Percentiles rank a stretch among this genome's conserved stretches.
These are phyloP conservation scores for Collichthys lucidus DNA, from an alignment of 2,113 vertebrate species.

Conservation along the genomic window DNA sequence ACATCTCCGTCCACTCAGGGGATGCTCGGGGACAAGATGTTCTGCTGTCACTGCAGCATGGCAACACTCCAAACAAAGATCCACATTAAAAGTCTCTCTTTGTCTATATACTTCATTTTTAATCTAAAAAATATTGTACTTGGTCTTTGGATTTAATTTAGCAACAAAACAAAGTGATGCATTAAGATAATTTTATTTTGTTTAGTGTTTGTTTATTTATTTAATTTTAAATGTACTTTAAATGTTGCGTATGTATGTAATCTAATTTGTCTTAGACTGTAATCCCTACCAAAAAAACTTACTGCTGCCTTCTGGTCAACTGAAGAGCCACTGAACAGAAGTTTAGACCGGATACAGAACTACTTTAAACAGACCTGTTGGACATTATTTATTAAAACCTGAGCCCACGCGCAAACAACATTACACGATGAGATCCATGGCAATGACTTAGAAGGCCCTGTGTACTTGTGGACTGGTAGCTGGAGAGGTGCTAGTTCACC, in stretches of 20 bases:
- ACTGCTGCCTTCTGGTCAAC: neutral
- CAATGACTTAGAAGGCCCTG: constrained; percentile 20
- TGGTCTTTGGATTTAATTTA: neutral
- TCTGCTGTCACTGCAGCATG: constrained; percentile 56
- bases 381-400: neutral
- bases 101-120: neutral
- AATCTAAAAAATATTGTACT: too few relatives aligned
- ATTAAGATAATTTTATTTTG: too few relatives aligned
- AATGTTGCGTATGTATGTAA: too few relatives aligned
- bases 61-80: constrained; percentile 22
- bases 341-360: neutral
- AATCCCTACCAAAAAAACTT: neutral
- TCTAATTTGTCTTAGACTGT: neutral
- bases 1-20: constrained; percentile 62
- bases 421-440: constrained; percentile 24
- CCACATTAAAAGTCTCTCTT: neutral
- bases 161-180: too few relatives aligned
- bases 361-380: constrained; percentile 16
- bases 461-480: constrained; percentile 12
- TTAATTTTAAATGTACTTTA: too few relatives aligned
- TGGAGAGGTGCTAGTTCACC: too few relatives aligned
- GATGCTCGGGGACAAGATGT: constrained; percentile 45
- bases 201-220: too few relatives aligned
- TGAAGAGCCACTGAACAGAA: neutral
- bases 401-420: neutral